Evolutionary conservation across 2,888 invertebrate genomes (phyloP).

Genomic region (Quadroppia sp.): DNA sequence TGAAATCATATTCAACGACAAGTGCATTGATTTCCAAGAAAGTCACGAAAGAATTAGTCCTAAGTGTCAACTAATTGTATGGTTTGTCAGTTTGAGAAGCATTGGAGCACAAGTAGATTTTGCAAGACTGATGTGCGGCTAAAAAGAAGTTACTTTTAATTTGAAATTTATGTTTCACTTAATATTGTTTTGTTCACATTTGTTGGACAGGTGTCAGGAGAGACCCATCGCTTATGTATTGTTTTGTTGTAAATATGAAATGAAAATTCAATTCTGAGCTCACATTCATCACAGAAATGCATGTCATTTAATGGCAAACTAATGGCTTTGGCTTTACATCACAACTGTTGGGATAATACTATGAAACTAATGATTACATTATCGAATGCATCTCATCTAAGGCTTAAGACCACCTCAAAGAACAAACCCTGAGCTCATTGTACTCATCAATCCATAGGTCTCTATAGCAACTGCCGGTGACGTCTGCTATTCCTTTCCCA

Average conservation of each 20-base stretch:
- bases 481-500: constrained; percentile 28
- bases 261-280: constrained; percentile 13
- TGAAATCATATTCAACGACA: too few species aligned
- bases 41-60: not conserved
- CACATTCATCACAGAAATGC: constrained; percentile 17
- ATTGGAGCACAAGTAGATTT: not conserved
- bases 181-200: too few species aligned
- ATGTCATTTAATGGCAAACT: constrained; percentile 36
- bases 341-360: constrained; percentile 19
- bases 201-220: constrained; percentile 22
- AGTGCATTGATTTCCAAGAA: not conserved
- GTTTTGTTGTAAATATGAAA: not conserved
- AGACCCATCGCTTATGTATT: not conserved
- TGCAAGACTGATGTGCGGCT: not conserved
- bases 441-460: constrained; percentile 30
- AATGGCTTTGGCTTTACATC: constrained; percentile 1
- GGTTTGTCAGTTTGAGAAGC: not conserved
- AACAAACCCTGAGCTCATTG: constrained; percentile 23
- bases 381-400: constrained; percentile 30
- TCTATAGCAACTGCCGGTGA: constrained; percentile 33
- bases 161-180: not conserved
- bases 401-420: constrained; percentile 25
- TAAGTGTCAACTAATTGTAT: not conserved
- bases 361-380: constrained; percentile 35
- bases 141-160: not conserved